These are phyloP conservation scores for Drosophila cracens DNA, from an alignment of 2,888 invertebrate genomes.

Conservation along the genomic window DNA sequence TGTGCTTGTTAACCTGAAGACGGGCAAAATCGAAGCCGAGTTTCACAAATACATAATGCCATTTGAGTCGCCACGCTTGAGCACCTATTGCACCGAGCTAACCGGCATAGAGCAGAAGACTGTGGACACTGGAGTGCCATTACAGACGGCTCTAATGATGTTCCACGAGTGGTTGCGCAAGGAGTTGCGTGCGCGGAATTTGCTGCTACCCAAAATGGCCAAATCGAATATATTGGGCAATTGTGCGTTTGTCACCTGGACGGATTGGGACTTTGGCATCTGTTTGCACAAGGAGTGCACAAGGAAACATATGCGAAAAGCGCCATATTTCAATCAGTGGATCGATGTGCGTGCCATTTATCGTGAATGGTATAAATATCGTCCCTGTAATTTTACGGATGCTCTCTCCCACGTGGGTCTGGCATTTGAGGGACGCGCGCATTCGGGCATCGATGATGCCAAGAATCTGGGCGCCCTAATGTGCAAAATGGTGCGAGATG, in stretches of 20 bases:
- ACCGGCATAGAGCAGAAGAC: slow-evolving; percentile 87
- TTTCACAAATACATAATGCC: slow-evolving; percentile 88
- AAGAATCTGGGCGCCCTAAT: slow-evolving; percentile 87
- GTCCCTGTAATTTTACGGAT: slow-evolving; percentile 85
- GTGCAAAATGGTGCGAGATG: slow-evolving; percentile 87
- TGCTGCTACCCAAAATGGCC: slow-evolving; percentile 84
- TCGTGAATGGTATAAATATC: slow-evolving; percentile 86
- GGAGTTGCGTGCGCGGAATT: slow-evolving; percentile 79
- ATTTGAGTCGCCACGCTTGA: slow-evolving; percentile 86
- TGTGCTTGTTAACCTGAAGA: slow-evolving; percentile 86
- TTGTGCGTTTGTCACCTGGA: slow-evolving; percentile 87
- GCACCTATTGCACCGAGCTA: slow-evolving; percentile 87
- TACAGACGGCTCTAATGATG: slow-evolving; percentile 86
- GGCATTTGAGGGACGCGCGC: slow-evolving; percentile 87
- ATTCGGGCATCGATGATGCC: slow-evolving; percentile 88
- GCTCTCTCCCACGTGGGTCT: slow-evolving; percentile 87
- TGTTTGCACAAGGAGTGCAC: slow-evolving; percentile 87
- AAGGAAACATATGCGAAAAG: slow-evolving; percentile 86
- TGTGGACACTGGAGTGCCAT: slow-evolving; percentile 86
- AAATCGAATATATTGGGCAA: slow-evolving; percentile 85
- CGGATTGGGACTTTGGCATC: slow-evolving; percentile 88
- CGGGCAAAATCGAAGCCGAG: slow-evolving; percentile 86
- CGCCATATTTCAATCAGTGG: slow-evolving; percentile 87
- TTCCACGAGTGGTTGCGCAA: slow-evolving; percentile 87
- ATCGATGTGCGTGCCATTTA: slow-evolving; percentile 87